These are phyloP conservation scores for Alloplasta piceator DNA, from an alignment of 2,888 invertebrate species.

Conservation along the genomic window DNA sequence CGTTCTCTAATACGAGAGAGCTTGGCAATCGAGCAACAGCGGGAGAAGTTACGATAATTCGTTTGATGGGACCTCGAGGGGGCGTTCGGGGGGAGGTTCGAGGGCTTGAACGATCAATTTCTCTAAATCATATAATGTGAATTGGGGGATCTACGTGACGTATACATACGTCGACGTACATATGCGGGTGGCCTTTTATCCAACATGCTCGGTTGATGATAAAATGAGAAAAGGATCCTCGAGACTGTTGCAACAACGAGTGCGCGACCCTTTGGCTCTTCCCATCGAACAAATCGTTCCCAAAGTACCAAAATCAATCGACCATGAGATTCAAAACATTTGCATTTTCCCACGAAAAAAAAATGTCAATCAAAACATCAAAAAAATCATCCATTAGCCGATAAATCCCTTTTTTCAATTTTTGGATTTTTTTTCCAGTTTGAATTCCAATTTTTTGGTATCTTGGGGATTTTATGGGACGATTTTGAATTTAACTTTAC, in stretches of 20 bases:
- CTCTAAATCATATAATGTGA: constrained; percentile 56
- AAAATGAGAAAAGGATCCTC: constrained; percentile 44
- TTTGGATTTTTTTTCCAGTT: no score
- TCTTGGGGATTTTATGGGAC: no score
- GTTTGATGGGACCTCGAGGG: not conserved
- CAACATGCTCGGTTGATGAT: constrained; percentile 13
- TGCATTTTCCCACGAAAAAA: constrained; percentile 8
- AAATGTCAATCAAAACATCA: no score
- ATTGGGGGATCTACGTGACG: constrained; percentile 43
- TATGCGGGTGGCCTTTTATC: constrained; percentile 51
- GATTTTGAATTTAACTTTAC: no score
- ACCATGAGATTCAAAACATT: not conserved
- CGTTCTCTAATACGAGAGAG: constrained; percentile 8
- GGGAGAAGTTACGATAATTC: constrained; percentile 33
- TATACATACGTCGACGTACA: constrained; percentile 22
- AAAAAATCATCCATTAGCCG: no score
- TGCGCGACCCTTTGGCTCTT: not conserved
- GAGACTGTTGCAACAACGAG: constrained; percentile 9
- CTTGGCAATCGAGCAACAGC: constrained; percentile 49
- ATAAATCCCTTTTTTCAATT: no score
- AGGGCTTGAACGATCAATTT: constrained; percentile 37
- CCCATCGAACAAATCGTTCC: no score
- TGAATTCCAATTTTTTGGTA: no score
- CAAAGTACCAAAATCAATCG: constrained; percentile 1
- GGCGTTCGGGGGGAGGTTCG: not conserved